These are phyloP conservation scores for Alsophila aescularia DNA, from an alignment of 2,888 invertebrate genomes.

Conservation along the genomic window DNA sequence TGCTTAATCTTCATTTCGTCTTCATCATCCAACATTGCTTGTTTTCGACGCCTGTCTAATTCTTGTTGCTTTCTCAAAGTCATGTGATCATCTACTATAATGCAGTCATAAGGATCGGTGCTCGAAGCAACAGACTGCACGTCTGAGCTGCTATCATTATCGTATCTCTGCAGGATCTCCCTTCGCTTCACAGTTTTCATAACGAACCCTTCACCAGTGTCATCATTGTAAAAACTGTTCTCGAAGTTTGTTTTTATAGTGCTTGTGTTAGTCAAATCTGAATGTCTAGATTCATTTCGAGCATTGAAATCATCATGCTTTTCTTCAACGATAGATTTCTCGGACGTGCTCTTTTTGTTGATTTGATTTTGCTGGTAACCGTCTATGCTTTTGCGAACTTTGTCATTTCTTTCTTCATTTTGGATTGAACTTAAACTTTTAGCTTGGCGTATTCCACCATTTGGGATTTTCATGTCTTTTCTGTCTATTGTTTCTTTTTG, in stretches of 20 bases:
- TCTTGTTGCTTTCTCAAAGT: slow-evolving; percentile 81
- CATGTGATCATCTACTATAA: slow-evolving; percentile 92
- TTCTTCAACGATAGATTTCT: slow-evolving; percentile 75
- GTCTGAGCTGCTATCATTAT: slow-evolving; percentile 87
- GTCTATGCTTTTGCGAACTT: slow-evolving; percentile 56
- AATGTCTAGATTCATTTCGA: slow-evolving; percentile 77
- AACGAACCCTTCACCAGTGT: slow-evolving; percentile 86
- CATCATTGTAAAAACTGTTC: slow-evolving; percentile 87
- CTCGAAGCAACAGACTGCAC: slow-evolving; percentile 87
- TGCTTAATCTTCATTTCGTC: slow-evolving; percentile 53
- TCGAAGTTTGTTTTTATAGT: slow-evolving; percentile 84
- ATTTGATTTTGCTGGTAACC: slow-evolving; percentile 65
- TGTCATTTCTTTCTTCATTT: slow-evolving; percentile 69
- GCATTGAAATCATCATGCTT: slow-evolving; percentile 71
- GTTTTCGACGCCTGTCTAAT: slow-evolving; percentile 74
- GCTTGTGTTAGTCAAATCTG: slow-evolving; percentile 77
- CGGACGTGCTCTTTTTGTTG: slow-evolving; percentile 75
- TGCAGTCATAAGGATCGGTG: slow-evolving; percentile 91
- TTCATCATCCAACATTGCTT: slow-evolving; percentile 67
- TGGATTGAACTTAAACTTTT: slow-evolving; percentile 79
- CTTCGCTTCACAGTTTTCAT: slow-evolving; percentile 90
- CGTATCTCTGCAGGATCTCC: slow-evolving; percentile 89
- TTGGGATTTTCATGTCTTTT: slow-evolving; percentile 70
- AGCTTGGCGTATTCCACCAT: slow-evolving; percentile 78
- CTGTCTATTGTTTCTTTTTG: slow-evolving; percentile 78